Percentiles rank a stretch among this genome's conserved stretches.
Conservation (phyloP, 2,797 vertebrate species). For the Macroramphosus scolopax region DNA sequence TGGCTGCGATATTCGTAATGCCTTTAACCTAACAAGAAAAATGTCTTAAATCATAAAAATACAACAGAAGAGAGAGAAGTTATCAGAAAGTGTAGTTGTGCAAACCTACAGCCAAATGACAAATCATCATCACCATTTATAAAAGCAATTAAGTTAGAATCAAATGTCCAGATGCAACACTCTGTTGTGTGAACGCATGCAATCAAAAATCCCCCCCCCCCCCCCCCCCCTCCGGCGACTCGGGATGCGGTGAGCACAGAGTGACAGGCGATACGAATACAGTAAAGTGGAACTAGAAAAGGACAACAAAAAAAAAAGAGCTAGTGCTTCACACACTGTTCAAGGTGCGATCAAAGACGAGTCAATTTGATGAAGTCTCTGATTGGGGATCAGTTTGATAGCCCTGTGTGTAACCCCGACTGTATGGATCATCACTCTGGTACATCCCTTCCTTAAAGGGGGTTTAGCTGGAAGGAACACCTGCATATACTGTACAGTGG, state of each 20-base stretch:
- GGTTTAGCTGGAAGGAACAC: conserved; percentile 59
- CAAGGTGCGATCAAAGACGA: conserved; percentile 63
- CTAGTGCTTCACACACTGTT: conserved; percentile 55
- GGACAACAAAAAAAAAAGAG: conserved; percentile 49
- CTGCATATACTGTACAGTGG: conserved; percentile 57
- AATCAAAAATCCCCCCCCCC: conserved; percentile 58
- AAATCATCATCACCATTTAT: conserved; percentile 59
- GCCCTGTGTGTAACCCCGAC: conserved; percentile 59
- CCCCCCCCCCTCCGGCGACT: conserved; percentile 43
- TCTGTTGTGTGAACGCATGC: conserved; percentile 72
- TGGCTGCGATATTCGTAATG: conserved; percentile 56
- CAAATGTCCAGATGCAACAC: conserved; percentile 67
- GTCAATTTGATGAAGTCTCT: conserved; percentile 61
- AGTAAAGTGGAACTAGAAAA: conserved; percentile 48
- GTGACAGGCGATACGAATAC: conserved; percentile 37
- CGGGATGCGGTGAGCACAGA: conserved; percentile 49
- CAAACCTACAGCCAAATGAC: conserved; percentile 72
- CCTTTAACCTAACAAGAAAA: conserved; percentile 41
- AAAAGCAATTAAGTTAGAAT: conserved; percentile 72
- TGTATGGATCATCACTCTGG: conserved; percentile 51
- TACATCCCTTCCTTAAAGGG: conserved; percentile 56
- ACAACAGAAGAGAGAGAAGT: conserved; percentile 40
- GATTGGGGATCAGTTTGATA: conserved; percentile 65
- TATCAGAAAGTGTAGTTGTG: conserved; percentile 65
- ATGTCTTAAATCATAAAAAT: conserved; percentile 53